A percentile compares a stretch with the other conserved stretches of the same genome.
Conservation (phyloP, 2,113 vertebrate genomes). For the Chaenogobius annularis region DNA sequence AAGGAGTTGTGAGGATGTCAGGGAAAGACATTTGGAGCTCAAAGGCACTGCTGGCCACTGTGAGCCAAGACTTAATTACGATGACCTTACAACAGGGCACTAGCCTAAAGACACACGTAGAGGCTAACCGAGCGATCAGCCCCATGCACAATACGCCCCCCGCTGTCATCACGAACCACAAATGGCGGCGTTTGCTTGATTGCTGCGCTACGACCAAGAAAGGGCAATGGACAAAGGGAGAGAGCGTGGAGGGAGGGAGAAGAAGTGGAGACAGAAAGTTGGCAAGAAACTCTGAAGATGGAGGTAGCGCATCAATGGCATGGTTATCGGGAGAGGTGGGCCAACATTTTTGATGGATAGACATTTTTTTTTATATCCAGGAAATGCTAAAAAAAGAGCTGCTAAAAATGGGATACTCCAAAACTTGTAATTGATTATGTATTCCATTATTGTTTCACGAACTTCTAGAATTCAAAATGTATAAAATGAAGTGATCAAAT, state of each 20-base stretch:
- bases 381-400: too few relatives aligned
- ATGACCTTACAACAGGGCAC: conserved; percentile 71
- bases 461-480: too few relatives aligned
- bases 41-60: conserved; percentile 65
- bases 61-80: conserved; percentile 73
- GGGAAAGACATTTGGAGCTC: conserved; percentile 72
- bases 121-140: conserved; percentile 41
- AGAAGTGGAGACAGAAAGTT: not conserved
- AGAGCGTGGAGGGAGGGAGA: not conserved
- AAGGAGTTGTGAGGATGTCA: conserved; percentile 60
- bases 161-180: conserved; percentile 57
- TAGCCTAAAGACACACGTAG: conserved; percentile 60
- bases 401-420: too few relatives aligned
- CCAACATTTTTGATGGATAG: too few relatives aligned
- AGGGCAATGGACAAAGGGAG: conserved; percentile 12
- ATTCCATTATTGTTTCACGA: too few relatives aligned
- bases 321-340: not conserved
- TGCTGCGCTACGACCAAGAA: conserved; percentile 55
- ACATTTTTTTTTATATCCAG: too few relatives aligned
- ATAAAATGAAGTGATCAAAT: too few relatives aligned
- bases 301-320: conserved; percentile 1
- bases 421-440: too few relatives aligned
- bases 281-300: not conserved
- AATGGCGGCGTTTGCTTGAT: conserved; percentile 65
- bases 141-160: conserved; percentile 54